Evolutionary conservation across 2,113 vertebrate species (phyloP).

Genomic region (Pelecanus crispus): DNA sequence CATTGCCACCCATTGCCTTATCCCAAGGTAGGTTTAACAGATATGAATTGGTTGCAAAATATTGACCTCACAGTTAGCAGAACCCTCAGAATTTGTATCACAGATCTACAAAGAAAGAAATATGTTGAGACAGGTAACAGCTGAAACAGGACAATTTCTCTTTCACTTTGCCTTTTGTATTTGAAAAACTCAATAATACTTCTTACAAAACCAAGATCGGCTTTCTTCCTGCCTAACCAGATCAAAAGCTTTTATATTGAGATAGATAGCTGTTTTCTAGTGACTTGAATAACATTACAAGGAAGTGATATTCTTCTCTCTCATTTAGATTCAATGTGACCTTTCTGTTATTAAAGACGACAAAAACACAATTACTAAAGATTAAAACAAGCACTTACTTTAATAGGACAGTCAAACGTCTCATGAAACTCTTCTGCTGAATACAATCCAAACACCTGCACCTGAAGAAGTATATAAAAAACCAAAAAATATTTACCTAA

Average conservation of each 20-base stretch:
- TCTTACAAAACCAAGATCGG: not conserved
- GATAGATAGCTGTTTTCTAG: constrained; percentile 5
- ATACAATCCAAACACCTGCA: constrained; percentile 95
- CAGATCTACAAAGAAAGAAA: not conserved
- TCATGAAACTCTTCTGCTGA: constrained; percentile 95
- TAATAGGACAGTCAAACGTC: constrained; percentile 96
- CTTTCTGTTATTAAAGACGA: constrained; percentile 31
- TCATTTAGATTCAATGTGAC: constrained; percentile 17
- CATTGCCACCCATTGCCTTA: not conserved
- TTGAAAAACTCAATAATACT: constrained; percentile 7
- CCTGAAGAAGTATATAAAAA: constrained; percentile 68
- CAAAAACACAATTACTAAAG: constrained; percentile 3
- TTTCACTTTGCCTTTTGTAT: not conserved
- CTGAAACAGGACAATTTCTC: constrained; percentile 9
- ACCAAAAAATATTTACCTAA: not conserved
- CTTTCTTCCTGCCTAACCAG: constrained; percentile 18
- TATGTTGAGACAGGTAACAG: not conserved
- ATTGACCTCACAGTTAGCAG: not conserved
- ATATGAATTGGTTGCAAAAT: not conserved
- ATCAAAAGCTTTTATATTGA: constrained; percentile 37
- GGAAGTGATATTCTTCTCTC: not conserved
- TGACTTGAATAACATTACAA: constrained; percentile 2
- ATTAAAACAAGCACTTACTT: constrained; percentile 80
- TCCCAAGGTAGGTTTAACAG: not conserved
- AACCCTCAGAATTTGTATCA: not conserved